phyloP scores from a whole-genome alignment of 2,888 invertebrate species.

The Corythucha ciliata region DNA sequence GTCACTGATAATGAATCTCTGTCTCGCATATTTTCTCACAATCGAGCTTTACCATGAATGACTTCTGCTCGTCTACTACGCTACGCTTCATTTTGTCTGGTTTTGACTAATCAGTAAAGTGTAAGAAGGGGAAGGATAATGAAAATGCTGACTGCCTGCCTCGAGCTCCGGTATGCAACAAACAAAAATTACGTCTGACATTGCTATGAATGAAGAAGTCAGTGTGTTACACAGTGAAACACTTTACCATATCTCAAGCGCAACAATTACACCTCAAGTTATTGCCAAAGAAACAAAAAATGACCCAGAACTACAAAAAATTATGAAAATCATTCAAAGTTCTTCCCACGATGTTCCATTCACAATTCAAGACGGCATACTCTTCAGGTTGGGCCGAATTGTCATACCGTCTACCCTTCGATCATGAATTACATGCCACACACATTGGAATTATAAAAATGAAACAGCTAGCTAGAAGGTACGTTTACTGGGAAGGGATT shows the following conservation, averaged over 20 bases:
- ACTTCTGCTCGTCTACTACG: no score
- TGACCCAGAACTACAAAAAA: constrained; percentile 12
- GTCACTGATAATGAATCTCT: no score
- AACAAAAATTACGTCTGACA: background rate
- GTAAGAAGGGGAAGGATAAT: constrained; percentile 4
- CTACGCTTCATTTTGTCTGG: no score
- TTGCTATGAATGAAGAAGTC: constrained; percentile 16
- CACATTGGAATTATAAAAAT: constrained; percentile 36
- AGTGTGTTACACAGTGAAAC: constrained; percentile 5
- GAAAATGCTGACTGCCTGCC: constrained; percentile 8
- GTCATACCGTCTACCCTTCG: constrained; percentile 31
- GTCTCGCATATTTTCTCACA: no score
- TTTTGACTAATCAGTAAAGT: constrained; percentile 1
- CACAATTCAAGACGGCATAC: constrained; percentile 15
- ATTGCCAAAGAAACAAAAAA: background rate
- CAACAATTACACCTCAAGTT: background rate
- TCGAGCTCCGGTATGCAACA: constrained; percentile 7
- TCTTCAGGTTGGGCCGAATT: constrained; percentile 22
- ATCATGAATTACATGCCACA: constrained; percentile 34
- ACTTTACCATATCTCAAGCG: constrained; percentile 17
- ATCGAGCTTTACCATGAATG: no score
- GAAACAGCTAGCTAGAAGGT: constrained; percentile 35
- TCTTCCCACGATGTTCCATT: constrained; percentile 6
- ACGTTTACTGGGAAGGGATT: constrained; percentile 36
- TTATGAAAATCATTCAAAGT: constrained; percentile 1